Evolutionary conservation across 2,888 invertebrate species (phyloP), one percentile per base, ranked within the genome.

Genomic region (Drosophila gaucha): DNA sequence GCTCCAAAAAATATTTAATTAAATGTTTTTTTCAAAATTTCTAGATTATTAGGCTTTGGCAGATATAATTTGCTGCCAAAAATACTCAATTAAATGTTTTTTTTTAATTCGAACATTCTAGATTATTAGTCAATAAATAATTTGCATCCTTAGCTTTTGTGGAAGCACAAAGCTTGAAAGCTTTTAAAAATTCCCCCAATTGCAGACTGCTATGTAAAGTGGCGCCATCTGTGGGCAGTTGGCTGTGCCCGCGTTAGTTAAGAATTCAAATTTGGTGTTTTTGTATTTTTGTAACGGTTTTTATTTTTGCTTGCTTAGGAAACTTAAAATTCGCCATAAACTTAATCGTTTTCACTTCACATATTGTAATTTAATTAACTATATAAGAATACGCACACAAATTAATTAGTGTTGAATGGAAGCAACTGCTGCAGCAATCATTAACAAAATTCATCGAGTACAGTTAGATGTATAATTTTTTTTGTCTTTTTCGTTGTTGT

Each of bases 241-340:
- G 14, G 8, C 3, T 1, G 1, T 18, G 12, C 47, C 22, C 14
- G 6, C 35, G n/a, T n/a, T n/a, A 8, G 4, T 8, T 24, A 3
- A 30, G 2, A 18, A 47, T 33, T 22, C 14, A 46, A 35, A 47
- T 41, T 18, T n/a, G 6, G 6, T 36, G 30, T 47, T 50, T 12
- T 56, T 60, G n/a, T 71, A 55, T 77, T 75, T 78, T 80, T 78
- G 62, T 83, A 82, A 82, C 80, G 74, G 72, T 72, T 78, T 80
- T 80, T 63, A 56, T 72, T 80, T 54, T 60, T 59, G 64, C 67
- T 62, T 63, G 51, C 79, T 80, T 74, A 36, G 68, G 55, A 72
- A 80, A 80, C 78, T 78, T 84, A 83, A 80, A 78, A 69, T 69
- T 80, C 67, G 68, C 59, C 68, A 78, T 82, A 82, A 78, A 65